A percentile compares a stretch with the other conserved stretches of the same genome.
phyloP scores from a whole-genome alignment of 1,140 invertebrate genomes.

The Goniozus legneri region DNA sequence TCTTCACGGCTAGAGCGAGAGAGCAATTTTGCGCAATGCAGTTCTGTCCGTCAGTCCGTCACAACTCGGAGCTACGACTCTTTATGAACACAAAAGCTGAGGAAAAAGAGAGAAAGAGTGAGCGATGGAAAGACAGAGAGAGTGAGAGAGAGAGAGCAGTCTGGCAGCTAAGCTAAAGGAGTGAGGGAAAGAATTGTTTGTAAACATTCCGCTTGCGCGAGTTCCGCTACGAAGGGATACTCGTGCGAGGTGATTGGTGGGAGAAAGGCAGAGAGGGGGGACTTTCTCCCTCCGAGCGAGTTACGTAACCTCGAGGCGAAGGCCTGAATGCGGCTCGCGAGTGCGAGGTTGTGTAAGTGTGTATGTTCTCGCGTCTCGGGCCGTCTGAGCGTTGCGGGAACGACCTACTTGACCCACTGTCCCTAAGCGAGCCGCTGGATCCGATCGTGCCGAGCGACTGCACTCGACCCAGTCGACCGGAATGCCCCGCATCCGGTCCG shows the following conservation, averaged over 20 bases:
- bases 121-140: not conserved
- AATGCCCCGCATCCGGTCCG: not conserved
- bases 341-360: not conserved
- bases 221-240: not conserved
- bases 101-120: not conserved
- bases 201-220: conserved; percentile 31
- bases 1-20: not conserved
- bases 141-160: not conserved
- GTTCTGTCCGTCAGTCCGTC: conserved; percentile 16
- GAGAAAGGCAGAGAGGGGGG: conserved; percentile 17
- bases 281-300: conserved; percentile 34
- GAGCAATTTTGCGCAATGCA: conserved; percentile 42
- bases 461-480: not conserved
- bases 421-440: conserved; percentile 18
- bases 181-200: conserved; percentile 41
- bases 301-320: conserved; percentile 29
- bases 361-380: conserved; percentile 22
- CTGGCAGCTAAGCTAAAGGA: not conserved
- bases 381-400: conserved; percentile 33
- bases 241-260: conserved; percentile 5
- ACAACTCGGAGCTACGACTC: not conserved
- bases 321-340: no score
- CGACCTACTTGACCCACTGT: conserved; percentile 42
- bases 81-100: no score
- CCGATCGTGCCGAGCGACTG: not conserved